Evolutionary conservation across 2,113 vertebrate species (phyloP), one percentile per base, ranked within the genome.

Genomic region (Onychorhynchus coronatus): DNA sequence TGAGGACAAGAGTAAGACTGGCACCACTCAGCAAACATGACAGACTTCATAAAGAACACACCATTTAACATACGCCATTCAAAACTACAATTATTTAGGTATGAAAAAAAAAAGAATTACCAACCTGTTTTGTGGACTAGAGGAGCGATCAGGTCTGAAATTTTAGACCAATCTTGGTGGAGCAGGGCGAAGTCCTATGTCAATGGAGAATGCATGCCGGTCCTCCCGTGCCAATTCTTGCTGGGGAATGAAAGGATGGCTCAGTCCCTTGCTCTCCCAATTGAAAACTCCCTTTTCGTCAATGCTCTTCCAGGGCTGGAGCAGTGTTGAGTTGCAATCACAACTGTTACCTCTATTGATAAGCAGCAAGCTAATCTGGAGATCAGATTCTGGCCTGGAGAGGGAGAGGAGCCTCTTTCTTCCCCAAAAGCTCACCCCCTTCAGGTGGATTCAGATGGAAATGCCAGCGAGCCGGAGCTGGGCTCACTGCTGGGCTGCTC

Each of bases 391-490:
- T 97, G 96, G 98, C 94, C 94, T 92, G 95, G 95, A 95, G 94
- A 97, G 88, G 95, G 75, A 97, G 85, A 98, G 95, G 87, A 91
- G 94, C 89, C 93, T 97, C 97, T 98, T 98, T 96, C 88, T 98
- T 97, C 97, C 97, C 97, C 96, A 91, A 96, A 97, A 97, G 85
- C 97, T 98, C 98, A 97, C 98, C 97, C 97, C 97, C 82, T 95
- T 96, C 98, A 98, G 95, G 96, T 96, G 95, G 98, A 98, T 98
- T 98, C 97, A 98, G 98, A 98, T 97, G 96, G 97, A 98, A 98
- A 98, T 98, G 98, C 97, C 98, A 98, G 97, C 17, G 84, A 86
- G 94, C 97, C 46, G 47, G 97, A 98, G 97, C 96, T 91, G 97
- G 97, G 95, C 97, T 98, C 37, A 16, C 33, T 89, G 94, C 95